These are phyloP conservation scores for Eleginops maclovinus DNA, from an alignment of 2,113 vertebrate species.

Conservation along the genomic window DNA sequence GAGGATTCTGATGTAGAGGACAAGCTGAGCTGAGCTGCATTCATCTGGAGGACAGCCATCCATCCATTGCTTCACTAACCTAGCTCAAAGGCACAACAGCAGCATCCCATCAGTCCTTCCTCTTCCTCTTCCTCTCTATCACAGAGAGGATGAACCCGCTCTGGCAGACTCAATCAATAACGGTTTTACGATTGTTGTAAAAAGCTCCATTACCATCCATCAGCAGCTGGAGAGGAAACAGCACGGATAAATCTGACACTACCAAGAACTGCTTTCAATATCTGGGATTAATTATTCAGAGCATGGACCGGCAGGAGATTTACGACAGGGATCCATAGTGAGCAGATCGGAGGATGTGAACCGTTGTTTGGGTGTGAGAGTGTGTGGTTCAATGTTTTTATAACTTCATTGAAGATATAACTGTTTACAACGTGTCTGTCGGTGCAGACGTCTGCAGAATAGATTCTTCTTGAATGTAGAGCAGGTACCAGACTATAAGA, in stretches of 20 bases:
- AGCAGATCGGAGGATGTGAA: too few species aligned
- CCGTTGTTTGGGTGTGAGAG: too few species aligned
- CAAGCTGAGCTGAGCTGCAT: neutral
- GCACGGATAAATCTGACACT: constrained; percentile 31
- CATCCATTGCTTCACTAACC: constrained; percentile 12
- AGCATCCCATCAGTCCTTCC: neutral
- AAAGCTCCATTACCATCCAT: constrained; percentile 56
- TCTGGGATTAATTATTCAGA: constrained; percentile 41
- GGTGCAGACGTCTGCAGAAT: too few species aligned
- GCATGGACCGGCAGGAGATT: too few species aligned
- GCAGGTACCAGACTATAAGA: too few species aligned
- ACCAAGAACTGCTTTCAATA: constrained; percentile 2
- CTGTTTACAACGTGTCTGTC: too few species aligned
- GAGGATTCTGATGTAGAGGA: neutral
- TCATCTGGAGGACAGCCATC: neutral
- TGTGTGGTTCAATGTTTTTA: too few species aligned
- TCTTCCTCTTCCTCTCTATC: neutral
- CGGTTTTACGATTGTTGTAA: constrained; percentile 55
- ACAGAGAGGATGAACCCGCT: neutral
- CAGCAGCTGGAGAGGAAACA: constrained; percentile 17
- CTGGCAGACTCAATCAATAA: constrained; percentile 55
- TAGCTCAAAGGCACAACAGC: constrained; percentile 41
- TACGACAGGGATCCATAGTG: too few species aligned
- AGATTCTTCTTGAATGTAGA: too few species aligned
- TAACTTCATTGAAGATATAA: too few species aligned